phyloP scores from a whole-genome alignment of 2,113 vertebrate species.

The Solenodon paradoxus region DNA sequence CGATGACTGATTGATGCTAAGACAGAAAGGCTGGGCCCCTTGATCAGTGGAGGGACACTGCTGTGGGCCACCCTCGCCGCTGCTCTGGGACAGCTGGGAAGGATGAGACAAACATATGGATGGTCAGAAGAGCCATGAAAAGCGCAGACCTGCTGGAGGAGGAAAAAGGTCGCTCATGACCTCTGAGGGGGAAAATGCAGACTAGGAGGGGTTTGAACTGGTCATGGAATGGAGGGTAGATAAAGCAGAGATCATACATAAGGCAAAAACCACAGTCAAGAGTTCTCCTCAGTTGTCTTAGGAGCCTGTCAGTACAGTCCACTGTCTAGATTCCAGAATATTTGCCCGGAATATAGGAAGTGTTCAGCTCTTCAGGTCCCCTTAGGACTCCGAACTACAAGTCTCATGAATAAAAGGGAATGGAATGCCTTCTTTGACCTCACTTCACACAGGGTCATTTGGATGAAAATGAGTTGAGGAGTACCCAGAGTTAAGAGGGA shows the following conservation, averaged over 20 bases:
- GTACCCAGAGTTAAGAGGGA: background rate
- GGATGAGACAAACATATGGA: background rate
- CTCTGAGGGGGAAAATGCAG: background rate
- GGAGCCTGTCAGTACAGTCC: background rate
- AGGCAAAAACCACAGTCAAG: background rate
- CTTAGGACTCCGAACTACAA: background rate
- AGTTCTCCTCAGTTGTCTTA: background rate
- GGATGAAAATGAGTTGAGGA: background rate
- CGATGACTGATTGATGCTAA: background rate
- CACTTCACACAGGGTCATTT: background rate
- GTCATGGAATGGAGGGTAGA: background rate
- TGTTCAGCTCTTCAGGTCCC: background rate
- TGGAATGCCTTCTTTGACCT: background rate
- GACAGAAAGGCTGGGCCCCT: background rate
- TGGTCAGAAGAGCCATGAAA: background rate
- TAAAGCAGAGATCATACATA: background rate
- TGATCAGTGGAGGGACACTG: background rate
- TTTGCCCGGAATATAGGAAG: background rate
- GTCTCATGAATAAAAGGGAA: background rate
- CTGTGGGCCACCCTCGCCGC: background rate
- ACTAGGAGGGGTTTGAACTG: background rate
- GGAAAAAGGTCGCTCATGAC: background rate
- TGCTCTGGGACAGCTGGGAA: background rate
- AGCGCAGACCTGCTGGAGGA: background rate
- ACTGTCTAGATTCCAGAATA: background rate